A percentile compares a stretch with the other conserved stretches of the same genome.
Evolutionary conservation across 2,113 vertebrate genomes (phyloP).

Genomic region (Tursiops truncatus): DNA sequence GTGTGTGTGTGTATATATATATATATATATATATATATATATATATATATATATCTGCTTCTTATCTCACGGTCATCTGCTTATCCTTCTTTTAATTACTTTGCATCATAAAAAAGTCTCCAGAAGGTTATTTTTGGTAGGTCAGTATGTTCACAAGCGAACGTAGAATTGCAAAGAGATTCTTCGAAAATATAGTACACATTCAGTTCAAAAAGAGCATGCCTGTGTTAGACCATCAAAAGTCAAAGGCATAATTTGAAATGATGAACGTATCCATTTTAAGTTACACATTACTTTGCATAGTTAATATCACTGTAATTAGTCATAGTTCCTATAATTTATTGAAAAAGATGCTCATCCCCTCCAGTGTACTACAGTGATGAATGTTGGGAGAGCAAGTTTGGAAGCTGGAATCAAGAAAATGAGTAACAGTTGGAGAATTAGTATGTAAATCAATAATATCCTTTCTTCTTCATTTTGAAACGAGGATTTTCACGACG

Average conservation of each 20-base stretch:
- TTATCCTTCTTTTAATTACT: constrained; percentile 22
- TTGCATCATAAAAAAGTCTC: constrained; percentile 41
- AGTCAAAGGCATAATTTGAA: constrained; percentile 88
- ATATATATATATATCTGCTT: background rate
- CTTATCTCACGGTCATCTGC: constrained; percentile 13
- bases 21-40: too few relatives aligned
- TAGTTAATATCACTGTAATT: constrained; percentile 91
- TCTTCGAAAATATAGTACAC: constrained; percentile 61
- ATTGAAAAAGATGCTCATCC: constrained; percentile 89
- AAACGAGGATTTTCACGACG: constrained; percentile 77
- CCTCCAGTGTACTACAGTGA: constrained; percentile 88
- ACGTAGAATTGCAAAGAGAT: constrained; percentile 57
- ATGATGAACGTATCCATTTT: constrained; percentile 89
- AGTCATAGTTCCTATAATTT: constrained; percentile 91
- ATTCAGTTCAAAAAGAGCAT: constrained; percentile 69
- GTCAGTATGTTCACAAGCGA: constrained; percentile 46
- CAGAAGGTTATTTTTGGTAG: constrained; percentile 69
- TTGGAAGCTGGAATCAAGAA: constrained; percentile 89
- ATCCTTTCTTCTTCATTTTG: constrained; percentile 82
- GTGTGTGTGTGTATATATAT: accelerated
- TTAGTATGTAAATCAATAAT: constrained; percentile 89
- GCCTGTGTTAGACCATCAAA: constrained; percentile 84
- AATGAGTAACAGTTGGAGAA: constrained; percentile 90
- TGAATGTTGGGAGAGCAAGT: constrained; percentile 88
- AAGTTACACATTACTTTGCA: constrained; percentile 90